phyloP scores from a whole-genome alignment of 2,888 invertebrate genomes.

The Drosophila picticornis region DNA sequence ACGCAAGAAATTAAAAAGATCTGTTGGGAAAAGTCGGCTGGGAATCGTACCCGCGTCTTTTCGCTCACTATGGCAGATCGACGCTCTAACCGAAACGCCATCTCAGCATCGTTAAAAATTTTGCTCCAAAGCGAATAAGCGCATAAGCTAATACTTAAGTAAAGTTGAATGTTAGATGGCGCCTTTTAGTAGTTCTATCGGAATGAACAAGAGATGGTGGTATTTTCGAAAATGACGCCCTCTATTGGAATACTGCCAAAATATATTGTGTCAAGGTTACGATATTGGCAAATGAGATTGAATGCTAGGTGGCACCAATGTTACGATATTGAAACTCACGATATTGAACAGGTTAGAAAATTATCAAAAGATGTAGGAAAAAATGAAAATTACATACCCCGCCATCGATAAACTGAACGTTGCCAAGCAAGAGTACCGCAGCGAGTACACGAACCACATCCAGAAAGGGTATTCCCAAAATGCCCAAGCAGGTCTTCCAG shows the following conservation, averaged over 20 bases:
- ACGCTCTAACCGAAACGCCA: slow-evolving; percentile 38
- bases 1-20: slow-evolving; percentile 65
- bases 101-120: accelerated
- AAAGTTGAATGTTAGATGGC: slow-evolving; percentile 22
- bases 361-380: background rate
- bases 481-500: slow-evolving; percentile 96
- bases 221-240: background rate
- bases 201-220: slow-evolving; percentile 28
- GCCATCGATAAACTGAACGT: slow-evolving; percentile 94
- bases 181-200: background rate
- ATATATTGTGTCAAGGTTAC: background rate
- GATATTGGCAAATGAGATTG: background rate
- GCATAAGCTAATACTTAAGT: accelerated
- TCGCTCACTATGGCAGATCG: background rate
- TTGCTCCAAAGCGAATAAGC: background rate
- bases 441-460: slow-evolving; percentile 97
- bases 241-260: background rate
- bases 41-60: slow-evolving; percentile 34
- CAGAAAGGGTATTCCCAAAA: slow-evolving; percentile 96
- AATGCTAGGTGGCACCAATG: background rate
- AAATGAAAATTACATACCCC: slow-evolving; percentile 83
- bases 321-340: background rate
- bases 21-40: background rate
- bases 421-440: slow-evolving; percentile 95
- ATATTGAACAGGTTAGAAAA: background rate